These are phyloP conservation scores for Agapornis canus DNA, from an alignment of 2,797 vertebrate genomes.

Conservation along the genomic window DNA sequence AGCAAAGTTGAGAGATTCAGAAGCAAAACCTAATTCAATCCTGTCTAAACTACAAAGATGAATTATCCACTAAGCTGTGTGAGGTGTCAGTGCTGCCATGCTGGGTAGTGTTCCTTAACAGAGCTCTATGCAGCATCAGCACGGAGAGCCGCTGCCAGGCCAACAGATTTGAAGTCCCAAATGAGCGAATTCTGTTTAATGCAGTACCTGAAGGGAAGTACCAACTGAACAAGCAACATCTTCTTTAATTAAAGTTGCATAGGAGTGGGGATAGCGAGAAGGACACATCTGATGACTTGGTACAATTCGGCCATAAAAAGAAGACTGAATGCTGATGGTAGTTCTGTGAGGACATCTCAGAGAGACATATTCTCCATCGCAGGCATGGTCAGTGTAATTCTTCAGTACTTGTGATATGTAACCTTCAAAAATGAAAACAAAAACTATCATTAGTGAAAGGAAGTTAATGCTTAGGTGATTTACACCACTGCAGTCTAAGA, in stretches of 20 bases:
- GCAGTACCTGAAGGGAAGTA: conserved; percentile 86
- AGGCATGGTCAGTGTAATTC: conserved; percentile 88
- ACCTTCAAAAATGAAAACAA: conserved; percentile 67
- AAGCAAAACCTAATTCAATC: neutral
- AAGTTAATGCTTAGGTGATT: neutral
- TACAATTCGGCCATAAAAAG: conserved; percentile 86
- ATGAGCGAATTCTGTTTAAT: neutral
- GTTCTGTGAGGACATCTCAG: conserved; percentile 87
- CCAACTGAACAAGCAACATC: conserved; percentile 84
- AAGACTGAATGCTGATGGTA: conserved; percentile 89
- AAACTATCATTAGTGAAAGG: neutral
- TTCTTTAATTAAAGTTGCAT: conserved; percentile 76
- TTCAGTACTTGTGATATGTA: conserved; percentile 86
- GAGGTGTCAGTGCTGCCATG: neutral
- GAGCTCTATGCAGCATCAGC: neutral
- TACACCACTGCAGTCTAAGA: neutral
- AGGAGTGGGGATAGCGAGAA: conserved; percentile 76
- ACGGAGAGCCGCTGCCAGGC: neutral
- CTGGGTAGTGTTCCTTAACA: neutral
- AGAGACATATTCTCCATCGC: conserved; percentile 87
- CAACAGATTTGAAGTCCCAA: neutral
- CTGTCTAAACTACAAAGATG: neutral
- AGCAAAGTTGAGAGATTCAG: neutral
- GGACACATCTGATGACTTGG: conserved; percentile 82
- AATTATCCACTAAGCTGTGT: neutral